A percentile compares a stretch with the other conserved stretches of the same genome.
phyloP scores from a whole-genome alignment of 2,113 vertebrate genomes.

The Martes martes region DNA sequence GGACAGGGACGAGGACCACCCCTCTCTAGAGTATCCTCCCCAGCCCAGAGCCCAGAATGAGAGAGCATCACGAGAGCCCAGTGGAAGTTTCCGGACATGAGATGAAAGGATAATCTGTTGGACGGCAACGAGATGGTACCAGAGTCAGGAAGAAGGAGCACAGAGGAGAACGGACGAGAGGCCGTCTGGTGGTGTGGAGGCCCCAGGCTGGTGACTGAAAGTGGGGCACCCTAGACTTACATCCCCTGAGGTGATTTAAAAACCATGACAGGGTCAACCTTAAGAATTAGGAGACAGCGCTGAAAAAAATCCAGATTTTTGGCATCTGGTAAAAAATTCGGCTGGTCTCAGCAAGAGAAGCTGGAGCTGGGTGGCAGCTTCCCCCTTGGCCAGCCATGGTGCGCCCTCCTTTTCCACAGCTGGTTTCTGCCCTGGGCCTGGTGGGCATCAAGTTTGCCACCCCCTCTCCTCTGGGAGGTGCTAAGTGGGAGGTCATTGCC shows the following conservation, averaged over 20 bases:
- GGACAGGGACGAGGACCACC: neutral
- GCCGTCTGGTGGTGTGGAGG: rapidly evolving
- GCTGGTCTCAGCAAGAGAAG: neutral
- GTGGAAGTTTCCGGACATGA: neutral
- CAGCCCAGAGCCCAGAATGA: rapidly evolving
- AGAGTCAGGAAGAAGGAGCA: neutral
- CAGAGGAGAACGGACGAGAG: neutral
- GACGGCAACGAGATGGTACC: neutral
- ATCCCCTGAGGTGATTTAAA: neutral
- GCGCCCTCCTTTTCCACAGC: neutral
- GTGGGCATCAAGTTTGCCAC: neutral
- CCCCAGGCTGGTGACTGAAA: rapidly evolving
- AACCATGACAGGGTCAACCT: no score
- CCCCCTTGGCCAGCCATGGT: neutral
- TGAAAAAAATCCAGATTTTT: neutral
- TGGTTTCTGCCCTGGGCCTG: neutral
- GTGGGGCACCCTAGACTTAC: neutral
- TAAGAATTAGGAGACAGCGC: neutral
- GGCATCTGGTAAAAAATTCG: neutral
- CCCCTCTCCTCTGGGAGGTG: rapidly evolving
- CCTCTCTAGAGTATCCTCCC: neutral
- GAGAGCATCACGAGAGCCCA: rapidly evolving
- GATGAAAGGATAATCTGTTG: neutral
- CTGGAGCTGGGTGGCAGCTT: neutral
- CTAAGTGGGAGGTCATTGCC: neutral